These are phyloP conservation scores for Drosophila subpulchrella DNA, from an alignment of 1,140 invertebrate genomes.

Conservation along the genomic window DNA sequence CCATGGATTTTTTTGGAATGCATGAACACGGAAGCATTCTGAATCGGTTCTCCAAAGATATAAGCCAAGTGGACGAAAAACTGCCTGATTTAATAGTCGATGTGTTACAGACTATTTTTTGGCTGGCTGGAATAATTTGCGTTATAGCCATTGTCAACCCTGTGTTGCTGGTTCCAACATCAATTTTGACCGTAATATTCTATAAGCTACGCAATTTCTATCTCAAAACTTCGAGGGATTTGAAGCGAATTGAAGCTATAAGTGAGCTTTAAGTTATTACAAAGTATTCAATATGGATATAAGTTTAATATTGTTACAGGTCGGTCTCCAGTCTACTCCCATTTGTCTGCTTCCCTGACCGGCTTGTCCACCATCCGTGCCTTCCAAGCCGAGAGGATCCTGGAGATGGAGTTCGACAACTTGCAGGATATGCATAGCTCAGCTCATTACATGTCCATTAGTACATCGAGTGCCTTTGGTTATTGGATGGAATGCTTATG, in stretches of 20 bases:
- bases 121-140: constrained; percentile 90
- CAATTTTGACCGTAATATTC: constrained; percentile 90
- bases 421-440: constrained; percentile 90
- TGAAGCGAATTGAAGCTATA: too few species aligned
- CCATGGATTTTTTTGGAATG: constrained; percentile 93
- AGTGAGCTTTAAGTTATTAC: neutral
- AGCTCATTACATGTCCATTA: constrained; percentile 88
- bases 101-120: constrained; percentile 89
- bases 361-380: constrained; percentile 96
- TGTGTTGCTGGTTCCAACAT: constrained; percentile 90
- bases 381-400: constrained; percentile 90
- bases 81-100: constrained; percentile 91
- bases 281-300: neutral
- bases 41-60: constrained; percentile 94
- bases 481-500: constrained; percentile 92
- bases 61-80: constrained; percentile 93
- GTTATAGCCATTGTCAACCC: constrained; percentile 92
- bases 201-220: constrained; percentile 87
- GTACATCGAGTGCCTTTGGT: constrained; percentile 89
- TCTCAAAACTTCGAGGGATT: too few species aligned
- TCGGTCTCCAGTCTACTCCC: constrained; percentile 93
- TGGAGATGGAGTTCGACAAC: constrained; percentile 92
- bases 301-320: constrained; percentile 84
- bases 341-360: constrained; percentile 94
- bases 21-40: constrained; percentile 91